A percentile compares a stretch with the other conserved stretches of the same genome.
Evolutionary conservation across 30 jellyfish, hydroid and myxozoan species (phyloP).

Genomic region (Phacellophora camtschatica): DNA sequence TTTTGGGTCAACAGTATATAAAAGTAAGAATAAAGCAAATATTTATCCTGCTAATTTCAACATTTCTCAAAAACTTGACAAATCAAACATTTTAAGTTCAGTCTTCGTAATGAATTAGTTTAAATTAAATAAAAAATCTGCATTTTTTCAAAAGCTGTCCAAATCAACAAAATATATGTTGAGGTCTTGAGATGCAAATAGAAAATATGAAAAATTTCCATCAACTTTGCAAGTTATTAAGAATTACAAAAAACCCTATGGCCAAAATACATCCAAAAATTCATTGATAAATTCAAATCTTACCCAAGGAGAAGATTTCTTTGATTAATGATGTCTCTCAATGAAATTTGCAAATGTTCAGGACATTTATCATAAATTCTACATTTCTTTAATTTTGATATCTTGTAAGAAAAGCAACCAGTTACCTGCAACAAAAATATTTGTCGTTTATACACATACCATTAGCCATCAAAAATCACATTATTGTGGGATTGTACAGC

Average conservation of each 20-base stretch:
- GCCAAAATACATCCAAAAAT: background rate
- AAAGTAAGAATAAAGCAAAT: too few species aligned
- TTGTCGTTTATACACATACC: background rate
- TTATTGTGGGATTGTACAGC: background rate
- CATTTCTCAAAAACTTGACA: too few species aligned
- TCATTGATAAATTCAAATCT: background rate
- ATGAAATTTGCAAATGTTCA: conserved; percentile 59
- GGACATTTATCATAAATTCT: conserved; percentile 61
- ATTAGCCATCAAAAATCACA: background rate
- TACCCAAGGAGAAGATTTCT: conserved; percentile 46
- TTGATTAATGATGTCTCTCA: conserved; percentile 38
- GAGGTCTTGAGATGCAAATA: too few species aligned
- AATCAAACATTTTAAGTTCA: too few species aligned
- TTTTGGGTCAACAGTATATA: too few species aligned
- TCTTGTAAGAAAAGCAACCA: conserved; percentile 19
- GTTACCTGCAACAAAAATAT: background rate
- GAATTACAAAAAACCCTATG: background rate
- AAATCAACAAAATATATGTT: too few species aligned
- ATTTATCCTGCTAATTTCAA: too few species aligned
- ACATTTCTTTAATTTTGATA: background rate
- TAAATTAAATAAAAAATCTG: too few species aligned
- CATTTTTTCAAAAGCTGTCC: too few species aligned
- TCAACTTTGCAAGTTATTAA: background rate
- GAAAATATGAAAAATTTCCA: too few species aligned
- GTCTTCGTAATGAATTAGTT: background rate